Evolutionary conservation across 2,113 vertebrate species (phyloP).

Genomic region (Campylorhamphus procurvoides): DNA sequence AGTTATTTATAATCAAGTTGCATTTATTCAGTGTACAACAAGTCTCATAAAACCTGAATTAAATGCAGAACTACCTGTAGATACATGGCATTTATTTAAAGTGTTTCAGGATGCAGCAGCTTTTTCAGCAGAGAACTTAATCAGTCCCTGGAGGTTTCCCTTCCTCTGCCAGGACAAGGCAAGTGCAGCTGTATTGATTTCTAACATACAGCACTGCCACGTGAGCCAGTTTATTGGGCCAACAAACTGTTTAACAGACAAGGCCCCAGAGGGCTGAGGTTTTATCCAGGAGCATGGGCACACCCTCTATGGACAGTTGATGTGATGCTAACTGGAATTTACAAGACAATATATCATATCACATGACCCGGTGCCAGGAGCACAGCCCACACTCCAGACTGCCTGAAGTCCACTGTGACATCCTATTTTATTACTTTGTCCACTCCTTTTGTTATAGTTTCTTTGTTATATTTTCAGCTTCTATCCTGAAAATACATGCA

Average conservation of each 20-base stretch:
- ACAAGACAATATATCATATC: not conserved
- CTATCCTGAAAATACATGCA: not conserved
- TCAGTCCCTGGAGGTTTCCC: constrained; percentile 56
- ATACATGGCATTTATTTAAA: not conserved
- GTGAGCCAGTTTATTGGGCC: constrained; percentile 23
- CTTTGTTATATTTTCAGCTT: not conserved
- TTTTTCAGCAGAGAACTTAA: constrained; percentile 26
- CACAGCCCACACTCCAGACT: not conserved
- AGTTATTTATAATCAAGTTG: not conserved
- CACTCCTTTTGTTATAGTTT: not conserved
- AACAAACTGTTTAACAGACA: constrained; percentile 45
- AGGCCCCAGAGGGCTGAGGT: constrained; percentile 6
- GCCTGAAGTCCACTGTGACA: not conserved
- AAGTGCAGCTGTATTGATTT: constrained; percentile 48
- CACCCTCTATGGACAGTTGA: not conserved
- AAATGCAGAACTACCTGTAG: not conserved
- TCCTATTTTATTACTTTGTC: fast-evolving
- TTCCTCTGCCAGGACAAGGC: not conserved
- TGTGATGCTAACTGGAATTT: not conserved
- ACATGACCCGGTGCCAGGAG: not conserved
- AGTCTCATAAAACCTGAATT: not conserved
- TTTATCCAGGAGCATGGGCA: not conserved
- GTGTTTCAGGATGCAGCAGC: not conserved
- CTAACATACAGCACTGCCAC: not conserved
- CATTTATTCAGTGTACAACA: not conserved